Evolutionary conservation across 2,888 invertebrate species (phyloP), one percentile per base, ranked within the genome.

Genomic region (Spodoptera littoralis): DNA sequence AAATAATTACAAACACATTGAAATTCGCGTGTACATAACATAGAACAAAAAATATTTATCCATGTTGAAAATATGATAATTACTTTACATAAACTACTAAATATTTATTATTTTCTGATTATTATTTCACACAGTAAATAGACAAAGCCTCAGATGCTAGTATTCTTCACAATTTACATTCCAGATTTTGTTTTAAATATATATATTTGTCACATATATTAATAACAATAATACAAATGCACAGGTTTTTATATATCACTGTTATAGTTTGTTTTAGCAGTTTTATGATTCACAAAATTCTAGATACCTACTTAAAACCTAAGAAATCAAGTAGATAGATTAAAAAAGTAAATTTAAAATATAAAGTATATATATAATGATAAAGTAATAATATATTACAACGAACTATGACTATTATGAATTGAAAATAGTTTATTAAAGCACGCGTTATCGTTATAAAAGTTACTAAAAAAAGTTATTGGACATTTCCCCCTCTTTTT

Each of bases 61-160:
- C 78, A 88, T 87, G 90, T 91, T 90, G 80, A 86, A 79, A 72
- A 65, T 70, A 75, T 74, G 58, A 50, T 64, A 51, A 66, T 65
- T 60, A 82, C 82, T 83, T 36, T 36, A 36, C 36, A 36, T 36
- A 36, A 36, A 36, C 36, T 36, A 36, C 9, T 36, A 36, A 8
- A 80, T 83, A 82, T 82, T 83, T 83, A 84, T 85, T 82, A 84
- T 79, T 57, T 61, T 79, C 66, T 81, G 76, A 74, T 74, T 75
- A 70, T 84, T 82, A 83, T 84, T 81, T 79, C 82, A 80, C 73
- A 85, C 87, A 84, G 83, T 80, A 84, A 76, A 79, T 85, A 87
- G 83, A 88, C 78, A 87, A 89, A 92, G 93, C 93, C 92, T 87
- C 79, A 93, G 92, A 93, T 82, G 93, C 93, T 93, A 92, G 85